A percentile compares a stretch with the other conserved stretches of the same genome.
These are phyloP conservation scores for Venustaconcha ellipsiformis DNA, from an alignment of 1,140 invertebrate species.

Conservation along the genomic window DNA sequence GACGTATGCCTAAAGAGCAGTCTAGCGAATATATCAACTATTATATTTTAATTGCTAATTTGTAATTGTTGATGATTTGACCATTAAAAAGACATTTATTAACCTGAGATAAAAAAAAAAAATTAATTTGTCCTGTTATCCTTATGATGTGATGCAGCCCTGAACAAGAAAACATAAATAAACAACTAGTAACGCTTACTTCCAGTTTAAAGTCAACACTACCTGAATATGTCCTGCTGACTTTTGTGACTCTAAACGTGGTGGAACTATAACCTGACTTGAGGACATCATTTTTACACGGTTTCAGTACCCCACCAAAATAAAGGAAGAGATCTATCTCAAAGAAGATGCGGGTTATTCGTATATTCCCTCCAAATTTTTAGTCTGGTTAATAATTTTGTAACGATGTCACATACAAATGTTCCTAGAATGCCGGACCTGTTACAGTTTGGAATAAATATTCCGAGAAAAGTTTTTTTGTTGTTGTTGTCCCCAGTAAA, in stretches of 20 bases:
- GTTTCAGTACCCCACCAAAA: constrained; percentile 7
- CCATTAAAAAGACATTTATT: too few species aligned
- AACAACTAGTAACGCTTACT: too few species aligned
- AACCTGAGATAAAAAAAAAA: too few species aligned
- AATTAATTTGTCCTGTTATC: too few species aligned
- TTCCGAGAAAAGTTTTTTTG: neutral
- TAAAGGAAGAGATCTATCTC: neutral
- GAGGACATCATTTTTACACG: constrained; percentile 33
- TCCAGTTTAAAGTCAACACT: neutral
- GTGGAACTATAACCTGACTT: constrained; percentile 24
- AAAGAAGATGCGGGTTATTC: neutral
- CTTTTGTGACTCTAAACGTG: constrained; percentile 5
- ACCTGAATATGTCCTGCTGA: constrained; percentile 46
- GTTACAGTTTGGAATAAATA: neutral
- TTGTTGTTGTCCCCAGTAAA: constrained; percentile 9
- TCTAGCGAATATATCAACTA: too few species aligned
- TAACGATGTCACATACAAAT: neutral
- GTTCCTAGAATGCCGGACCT: too few species aligned
- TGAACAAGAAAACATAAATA: too few species aligned
- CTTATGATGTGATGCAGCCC: too few species aligned
- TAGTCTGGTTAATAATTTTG: neutral
- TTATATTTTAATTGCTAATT: too few species aligned
- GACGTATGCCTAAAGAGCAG: too few species aligned
- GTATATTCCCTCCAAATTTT: constrained; percentile 29
- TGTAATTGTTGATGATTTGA: too few species aligned